These are phyloP conservation scores for Eretmocerus hayati DNA, from an alignment of 2,888 invertebrate species.

Conservation along the genomic window DNA sequence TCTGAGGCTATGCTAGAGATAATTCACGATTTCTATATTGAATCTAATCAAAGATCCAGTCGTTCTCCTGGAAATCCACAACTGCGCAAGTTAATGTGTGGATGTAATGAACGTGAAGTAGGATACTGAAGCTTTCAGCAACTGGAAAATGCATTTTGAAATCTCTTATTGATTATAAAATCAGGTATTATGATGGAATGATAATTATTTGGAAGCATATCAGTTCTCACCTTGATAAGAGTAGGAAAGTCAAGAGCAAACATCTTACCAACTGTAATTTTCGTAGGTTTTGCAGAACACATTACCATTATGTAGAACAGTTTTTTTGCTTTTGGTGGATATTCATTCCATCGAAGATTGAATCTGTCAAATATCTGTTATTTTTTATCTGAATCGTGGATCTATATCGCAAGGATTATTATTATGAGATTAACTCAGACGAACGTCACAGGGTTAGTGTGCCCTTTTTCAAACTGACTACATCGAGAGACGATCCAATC, in stretches of 20 bases:
- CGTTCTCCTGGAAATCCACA: too few relatives aligned
- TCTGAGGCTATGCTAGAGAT: too few relatives aligned
- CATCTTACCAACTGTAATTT: slow-evolving; percentile 1
- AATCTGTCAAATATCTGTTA: too few relatives aligned
- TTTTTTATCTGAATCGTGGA: too few relatives aligned
- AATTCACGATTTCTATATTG: too few relatives aligned
- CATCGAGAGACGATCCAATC: too few relatives aligned
- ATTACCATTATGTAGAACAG: background rate
- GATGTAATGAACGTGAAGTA: background rate
- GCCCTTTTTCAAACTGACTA: too few relatives aligned
- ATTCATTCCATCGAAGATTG: background rate
- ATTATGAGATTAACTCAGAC: too few relatives aligned
- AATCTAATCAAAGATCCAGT: too few relatives aligned
- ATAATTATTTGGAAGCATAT: background rate
- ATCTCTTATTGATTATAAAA: too few relatives aligned
- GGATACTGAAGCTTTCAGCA: background rate
- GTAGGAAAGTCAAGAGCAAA: background rate
- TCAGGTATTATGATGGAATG: background rate
- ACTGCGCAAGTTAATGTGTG: background rate
- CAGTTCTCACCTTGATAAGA: background rate
- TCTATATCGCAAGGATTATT: too few relatives aligned
- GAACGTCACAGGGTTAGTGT: too few relatives aligned
- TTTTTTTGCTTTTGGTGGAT: background rate
- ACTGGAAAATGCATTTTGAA: background rate
- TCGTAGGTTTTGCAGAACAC: background rate